Evolutionary conservation across 2,888 invertebrate genomes (phyloP).

Genomic region (Agonopterix alstromeriana): DNA sequence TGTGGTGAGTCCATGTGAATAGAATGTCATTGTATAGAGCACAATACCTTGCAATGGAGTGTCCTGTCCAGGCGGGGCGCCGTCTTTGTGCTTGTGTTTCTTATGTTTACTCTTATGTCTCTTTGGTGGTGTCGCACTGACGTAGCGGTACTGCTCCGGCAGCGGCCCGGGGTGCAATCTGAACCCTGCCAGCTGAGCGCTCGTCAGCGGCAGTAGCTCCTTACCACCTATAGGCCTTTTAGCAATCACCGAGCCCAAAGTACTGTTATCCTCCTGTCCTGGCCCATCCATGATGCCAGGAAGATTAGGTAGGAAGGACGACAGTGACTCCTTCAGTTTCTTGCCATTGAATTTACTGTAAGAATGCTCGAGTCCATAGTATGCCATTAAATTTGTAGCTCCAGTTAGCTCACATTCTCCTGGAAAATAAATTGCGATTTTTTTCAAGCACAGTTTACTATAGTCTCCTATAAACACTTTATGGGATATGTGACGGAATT

Average conservation of each 20-base stretch:
- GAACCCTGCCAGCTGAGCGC: conserved; percentile 94
- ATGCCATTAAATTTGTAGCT: conserved; percentile 97
- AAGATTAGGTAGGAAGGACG: conserved; percentile 95
- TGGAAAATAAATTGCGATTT: conserved; percentile 39
- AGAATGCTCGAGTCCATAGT: conserved; percentile 97
- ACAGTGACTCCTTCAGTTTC: conserved; percentile 95
- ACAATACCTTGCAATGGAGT: conserved; percentile 80
- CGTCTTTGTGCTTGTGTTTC: conserved; percentile 95
- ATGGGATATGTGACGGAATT: background rate
- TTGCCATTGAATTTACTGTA: conserved; percentile 98
- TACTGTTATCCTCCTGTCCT: conserved; percentile 90
- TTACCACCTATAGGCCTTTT: conserved; percentile 94
- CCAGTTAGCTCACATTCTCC: conserved; percentile 96
- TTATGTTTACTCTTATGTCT: conserved; percentile 97
- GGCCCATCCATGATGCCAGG: conserved; percentile 97
- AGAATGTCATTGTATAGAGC: conserved; percentile 1
- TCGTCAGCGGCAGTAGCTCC: conserved; percentile 90
- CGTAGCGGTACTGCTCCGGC: conserved; percentile 96
- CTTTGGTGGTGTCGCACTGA: conserved; percentile 93
- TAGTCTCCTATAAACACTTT: background rate
- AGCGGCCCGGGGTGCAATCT: conserved; percentile 96
- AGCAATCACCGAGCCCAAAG: conserved; percentile 94
- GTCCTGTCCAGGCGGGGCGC: conserved; percentile 86
- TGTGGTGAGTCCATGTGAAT: too few relatives aligned
- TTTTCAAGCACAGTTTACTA: too few relatives aligned